These are phyloP conservation scores for Reinhardtius hippoglossoides DNA, from an alignment of 2,113 vertebrate genomes.

Conservation along the genomic window DNA sequence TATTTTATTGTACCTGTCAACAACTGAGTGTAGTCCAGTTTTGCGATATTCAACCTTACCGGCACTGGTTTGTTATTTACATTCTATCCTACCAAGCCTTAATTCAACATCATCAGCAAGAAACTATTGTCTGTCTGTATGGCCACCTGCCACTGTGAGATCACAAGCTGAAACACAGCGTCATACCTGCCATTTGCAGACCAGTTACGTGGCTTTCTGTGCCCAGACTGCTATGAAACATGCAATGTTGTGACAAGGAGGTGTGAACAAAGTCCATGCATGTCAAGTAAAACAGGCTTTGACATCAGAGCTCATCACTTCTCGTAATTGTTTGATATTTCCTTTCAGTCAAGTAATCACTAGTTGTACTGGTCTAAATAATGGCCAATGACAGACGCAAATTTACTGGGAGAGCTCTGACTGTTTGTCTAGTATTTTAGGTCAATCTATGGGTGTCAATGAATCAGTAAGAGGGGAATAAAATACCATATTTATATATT, in stretches of 20 bases:
- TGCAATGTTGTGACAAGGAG: neutral
- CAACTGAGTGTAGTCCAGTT: neutral
- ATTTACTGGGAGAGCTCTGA: no score
- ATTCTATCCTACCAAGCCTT: neutral
- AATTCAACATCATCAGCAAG: neutral
- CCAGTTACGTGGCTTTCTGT: constrained; percentile 1
- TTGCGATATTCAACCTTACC: neutral
- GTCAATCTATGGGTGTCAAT: no score
- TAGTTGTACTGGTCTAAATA: neutral
- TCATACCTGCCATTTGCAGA: neutral
- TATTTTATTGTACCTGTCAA: neutral
- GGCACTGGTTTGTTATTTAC: neutral
- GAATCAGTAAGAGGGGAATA: no score
- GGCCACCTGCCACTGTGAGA: neutral
- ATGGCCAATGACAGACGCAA: no score
- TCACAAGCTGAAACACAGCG: neutral
- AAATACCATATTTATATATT: no score
- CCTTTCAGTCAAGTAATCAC: neutral
- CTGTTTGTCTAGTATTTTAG: no score
- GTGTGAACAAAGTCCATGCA: neutral
- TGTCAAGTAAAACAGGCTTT: neutral
- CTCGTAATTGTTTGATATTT: no score
- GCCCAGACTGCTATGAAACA: neutral
- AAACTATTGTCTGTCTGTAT: no score
- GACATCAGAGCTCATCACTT: neutral